phyloP scores from a whole-genome alignment of 2,888 invertebrate genomes.

The Lithophane leautieri region DNA sequence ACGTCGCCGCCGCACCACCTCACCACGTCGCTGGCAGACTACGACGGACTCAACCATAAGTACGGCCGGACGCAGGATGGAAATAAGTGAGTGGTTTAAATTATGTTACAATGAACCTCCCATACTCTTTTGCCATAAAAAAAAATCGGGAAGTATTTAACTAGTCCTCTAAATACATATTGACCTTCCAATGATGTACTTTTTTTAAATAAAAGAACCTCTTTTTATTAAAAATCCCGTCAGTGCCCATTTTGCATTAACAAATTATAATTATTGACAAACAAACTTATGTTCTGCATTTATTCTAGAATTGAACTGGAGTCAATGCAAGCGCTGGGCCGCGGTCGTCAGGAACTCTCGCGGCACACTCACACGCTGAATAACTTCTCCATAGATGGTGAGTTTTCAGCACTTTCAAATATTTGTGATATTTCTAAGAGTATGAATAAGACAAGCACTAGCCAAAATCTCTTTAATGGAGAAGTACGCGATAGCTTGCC shows the following conservation, averaged over 20 bases:
- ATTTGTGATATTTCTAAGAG: slow-evolving; percentile 11
- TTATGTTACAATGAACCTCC: too few species aligned
- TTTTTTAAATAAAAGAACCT: neutral
- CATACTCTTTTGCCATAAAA: too few species aligned
- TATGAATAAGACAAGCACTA: slow-evolving; percentile 26
- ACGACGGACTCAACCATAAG: slow-evolving; percentile 90
- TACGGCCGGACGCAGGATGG: slow-evolving; percentile 91
- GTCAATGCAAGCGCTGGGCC: slow-evolving; percentile 93
- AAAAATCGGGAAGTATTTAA: neutral
- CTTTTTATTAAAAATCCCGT: too few species aligned
- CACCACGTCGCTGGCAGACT: slow-evolving; percentile 82
- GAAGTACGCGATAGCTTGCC: neutral
- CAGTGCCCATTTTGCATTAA: neutral
- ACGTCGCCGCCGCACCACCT: slow-evolving; percentile 73
- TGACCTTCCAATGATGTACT: neutral
- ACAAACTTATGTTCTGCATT: slow-evolving; percentile 35
- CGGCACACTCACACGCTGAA: slow-evolving; percentile 83
- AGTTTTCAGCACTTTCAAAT: slow-evolving; percentile 51
- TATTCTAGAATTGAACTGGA: slow-evolving; percentile 93
- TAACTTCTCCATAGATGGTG: slow-evolving; percentile 88
- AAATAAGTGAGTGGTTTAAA: slow-evolving; percentile 84
- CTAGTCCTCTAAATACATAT: neutral
- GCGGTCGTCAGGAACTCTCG: slow-evolving; percentile 87
- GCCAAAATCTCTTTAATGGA: too few species aligned
- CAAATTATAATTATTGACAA: neutral